These are phyloP conservation scores for Protodeltote pygarga DNA, from an alignment of 2,888 invertebrate genomes.

Conservation along the genomic window DNA sequence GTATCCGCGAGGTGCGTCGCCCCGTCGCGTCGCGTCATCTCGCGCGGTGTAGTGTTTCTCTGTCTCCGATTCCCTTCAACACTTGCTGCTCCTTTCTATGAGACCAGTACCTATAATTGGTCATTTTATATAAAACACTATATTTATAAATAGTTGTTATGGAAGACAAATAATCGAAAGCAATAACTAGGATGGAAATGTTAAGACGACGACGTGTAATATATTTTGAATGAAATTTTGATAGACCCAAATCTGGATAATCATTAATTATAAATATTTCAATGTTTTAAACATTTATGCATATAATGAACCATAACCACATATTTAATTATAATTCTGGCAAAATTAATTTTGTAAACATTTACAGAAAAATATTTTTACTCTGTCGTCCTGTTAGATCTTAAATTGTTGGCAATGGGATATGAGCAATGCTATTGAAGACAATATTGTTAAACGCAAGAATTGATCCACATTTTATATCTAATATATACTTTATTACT, in stretches of 20 bases:
- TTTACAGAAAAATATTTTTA: conserved; percentile 33
- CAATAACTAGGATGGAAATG: conserved; percentile 61
- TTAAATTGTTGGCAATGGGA: conserved; percentile 63
- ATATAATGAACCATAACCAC: too few relatives aligned
- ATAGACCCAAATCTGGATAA: conserved; percentile 11
- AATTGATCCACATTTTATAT: conserved; percentile 82
- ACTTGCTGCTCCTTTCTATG: conserved; percentile 67
- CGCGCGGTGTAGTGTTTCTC: conserved; percentile 63
- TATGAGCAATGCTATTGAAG: conserved; percentile 81
- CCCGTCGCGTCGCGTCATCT: conserved; percentile 49
- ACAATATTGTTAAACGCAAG: conserved; percentile 85
- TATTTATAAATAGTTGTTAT: conserved; percentile 47
- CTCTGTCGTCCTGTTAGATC: conserved; percentile 49
- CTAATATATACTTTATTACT: conserved; percentile 63
- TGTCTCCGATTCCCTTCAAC: conserved; percentile 63
- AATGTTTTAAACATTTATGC: too few relatives aligned
- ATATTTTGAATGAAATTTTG: conserved; percentile 21
- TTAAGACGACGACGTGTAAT: conserved; percentile 36
- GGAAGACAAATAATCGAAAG: conserved; percentile 59
- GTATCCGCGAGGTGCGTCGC: conserved; percentile 51
- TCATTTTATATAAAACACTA: conserved; percentile 30
- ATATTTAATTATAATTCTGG: conserved; percentile 15
- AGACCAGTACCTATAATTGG: conserved; percentile 38
- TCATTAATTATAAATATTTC: conserved; percentile 6
- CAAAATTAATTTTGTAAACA: conserved; percentile 30